These are phyloP conservation scores for Cassiopea andromeda DNA, from an alignment of 30 jellyfish, hydroid and myxozoan genomes.

Conservation along the genomic window DNA sequence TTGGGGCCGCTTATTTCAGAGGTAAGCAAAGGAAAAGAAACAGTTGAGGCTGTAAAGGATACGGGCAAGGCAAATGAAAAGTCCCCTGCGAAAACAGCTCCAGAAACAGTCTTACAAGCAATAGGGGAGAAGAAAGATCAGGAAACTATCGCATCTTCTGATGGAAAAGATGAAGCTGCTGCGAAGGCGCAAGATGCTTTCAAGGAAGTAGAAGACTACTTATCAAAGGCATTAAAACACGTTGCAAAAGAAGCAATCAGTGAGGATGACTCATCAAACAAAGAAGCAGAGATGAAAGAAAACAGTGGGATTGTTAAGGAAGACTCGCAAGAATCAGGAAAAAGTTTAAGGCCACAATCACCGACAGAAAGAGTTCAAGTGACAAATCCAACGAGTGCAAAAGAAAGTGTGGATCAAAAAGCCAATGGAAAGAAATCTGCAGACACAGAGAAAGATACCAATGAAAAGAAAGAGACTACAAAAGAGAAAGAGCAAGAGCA, in stretches of 20 bases:
- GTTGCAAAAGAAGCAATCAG: conserved; percentile 76
- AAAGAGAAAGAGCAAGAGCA: conserved; percentile 16
- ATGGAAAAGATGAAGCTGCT: conserved; percentile 26
- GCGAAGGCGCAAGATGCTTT: conserved; percentile 77
- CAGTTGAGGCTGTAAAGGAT: not conserved
- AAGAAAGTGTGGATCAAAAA: not conserved
- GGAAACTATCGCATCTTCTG: not conserved
- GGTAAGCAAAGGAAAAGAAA: conserved; percentile 4
- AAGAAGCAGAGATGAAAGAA: conserved; percentile 38
- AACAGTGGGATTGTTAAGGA: conserved; percentile 36
- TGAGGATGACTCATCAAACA: conserved; percentile 36
- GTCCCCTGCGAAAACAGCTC: conserved; percentile 14
- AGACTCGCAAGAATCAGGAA: not conserved
- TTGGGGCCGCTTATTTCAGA: conserved; percentile 45
- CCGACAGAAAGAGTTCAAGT: conserved; percentile 4
- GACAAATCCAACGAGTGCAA: not conserved
- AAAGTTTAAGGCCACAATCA: not conserved
- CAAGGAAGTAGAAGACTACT: conserved; percentile 90
- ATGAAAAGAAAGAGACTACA: not conserved
- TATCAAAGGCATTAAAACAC: conserved; percentile 93
- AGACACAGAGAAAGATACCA: not conserved
- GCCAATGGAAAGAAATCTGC: conserved; percentile 1
- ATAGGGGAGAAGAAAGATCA: conserved; percentile 30
- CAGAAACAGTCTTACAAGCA: conserved; percentile 19
- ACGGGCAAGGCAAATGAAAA: not conserved